These are phyloP conservation scores for Drosophila bocki DNA, from an alignment of 1,140 invertebrate genomes.

Conservation along the genomic window DNA sequence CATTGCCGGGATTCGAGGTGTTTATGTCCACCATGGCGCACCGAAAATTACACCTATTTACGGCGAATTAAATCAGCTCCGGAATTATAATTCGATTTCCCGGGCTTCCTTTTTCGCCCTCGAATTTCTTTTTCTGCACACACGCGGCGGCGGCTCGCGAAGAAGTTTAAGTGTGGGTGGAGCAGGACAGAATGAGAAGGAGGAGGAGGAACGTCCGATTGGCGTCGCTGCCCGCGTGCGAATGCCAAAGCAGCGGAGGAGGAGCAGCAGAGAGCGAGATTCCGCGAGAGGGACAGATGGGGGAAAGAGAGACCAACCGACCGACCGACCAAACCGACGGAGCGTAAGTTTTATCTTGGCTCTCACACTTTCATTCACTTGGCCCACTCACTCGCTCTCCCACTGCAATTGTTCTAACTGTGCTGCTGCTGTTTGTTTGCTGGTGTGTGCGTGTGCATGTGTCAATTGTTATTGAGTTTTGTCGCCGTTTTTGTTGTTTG, in stretches of 20 bases:
- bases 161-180: slow-evolving; percentile 9
- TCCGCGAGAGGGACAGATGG: slow-evolving; percentile 4
- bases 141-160: background rate
- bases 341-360: slow-evolving; percentile 32
- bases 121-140: slow-evolving; percentile 9
- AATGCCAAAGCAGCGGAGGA: slow-evolving; percentile 27
- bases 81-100: slow-evolving; percentile 15
- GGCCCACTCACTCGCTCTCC: slow-evolving; percentile 30
- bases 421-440: slow-evolving; percentile 6
- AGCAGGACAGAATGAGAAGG: slow-evolving; percentile 1
- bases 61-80: slow-evolving; percentile 6
- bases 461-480: slow-evolving; percentile 55
- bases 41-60: slow-evolving; percentile 12
- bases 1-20: slow-evolving; percentile 48
- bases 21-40: slow-evolving; percentile 36
- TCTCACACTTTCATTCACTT: slow-evolving; percentile 23
- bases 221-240: slow-evolving; percentile 38
- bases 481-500: slow-evolving; percentile 46
- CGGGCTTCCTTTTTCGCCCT: slow-evolving; percentile 12
- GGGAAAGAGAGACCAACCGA: background rate
- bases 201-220: slow-evolving; percentile 40
- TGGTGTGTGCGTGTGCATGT: slow-evolving; percentile 25
- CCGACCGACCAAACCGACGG: background rate
- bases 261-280: slow-evolving; percentile 22
- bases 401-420: slow-evolving; percentile 37